These are phyloP conservation scores for Polypterus bichir DNA, from an alignment of 2,113 vertebrate genomes.

Conservation along the genomic window DNA sequence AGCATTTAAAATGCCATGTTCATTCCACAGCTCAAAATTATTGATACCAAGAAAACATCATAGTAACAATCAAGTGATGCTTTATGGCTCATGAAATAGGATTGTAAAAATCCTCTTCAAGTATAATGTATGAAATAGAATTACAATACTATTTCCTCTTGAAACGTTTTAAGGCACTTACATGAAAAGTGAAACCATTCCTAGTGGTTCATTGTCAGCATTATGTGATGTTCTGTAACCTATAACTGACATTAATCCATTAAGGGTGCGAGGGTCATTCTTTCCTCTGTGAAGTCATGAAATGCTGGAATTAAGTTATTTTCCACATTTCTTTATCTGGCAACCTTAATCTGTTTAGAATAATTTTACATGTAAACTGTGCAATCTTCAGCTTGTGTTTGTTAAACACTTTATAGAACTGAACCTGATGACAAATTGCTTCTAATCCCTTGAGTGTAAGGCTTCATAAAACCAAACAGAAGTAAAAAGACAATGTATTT, in stretches of 20 bases:
- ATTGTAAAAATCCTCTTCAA: conserved; percentile 54
- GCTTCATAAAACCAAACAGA: too few species aligned
- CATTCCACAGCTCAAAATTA: not conserved
- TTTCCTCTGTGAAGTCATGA: conserved; percentile 57
- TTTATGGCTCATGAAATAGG: conserved; percentile 45
- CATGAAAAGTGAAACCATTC: conserved; percentile 43
- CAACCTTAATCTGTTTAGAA: conserved; percentile 37
- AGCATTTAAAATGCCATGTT: too few species aligned
- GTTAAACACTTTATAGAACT: conserved; percentile 40
- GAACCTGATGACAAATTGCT: conserved; percentile 43
- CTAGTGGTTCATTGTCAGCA: conserved; percentile 43
- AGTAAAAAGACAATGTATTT: too few species aligned
- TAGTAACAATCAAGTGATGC: conserved; percentile 45
- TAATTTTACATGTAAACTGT: conserved; percentile 58
- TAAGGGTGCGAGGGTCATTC: conserved; percentile 61
- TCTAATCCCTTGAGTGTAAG: conserved; percentile 36
- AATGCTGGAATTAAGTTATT: conserved; percentile 65
- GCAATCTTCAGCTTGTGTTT: conserved; percentile 30
- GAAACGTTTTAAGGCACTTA: conserved; percentile 51
- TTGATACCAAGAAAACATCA: conserved; percentile 40
- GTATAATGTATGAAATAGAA: conserved; percentile 51
- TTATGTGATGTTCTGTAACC: conserved; percentile 46
- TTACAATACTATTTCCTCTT: conserved; percentile 50
- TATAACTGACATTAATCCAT: conserved; percentile 51
- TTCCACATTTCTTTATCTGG: conserved; percentile 51